phyloP scores from a whole-genome alignment of 92 coral and sea anemone species.

The Bergia puertoricense region DNA sequence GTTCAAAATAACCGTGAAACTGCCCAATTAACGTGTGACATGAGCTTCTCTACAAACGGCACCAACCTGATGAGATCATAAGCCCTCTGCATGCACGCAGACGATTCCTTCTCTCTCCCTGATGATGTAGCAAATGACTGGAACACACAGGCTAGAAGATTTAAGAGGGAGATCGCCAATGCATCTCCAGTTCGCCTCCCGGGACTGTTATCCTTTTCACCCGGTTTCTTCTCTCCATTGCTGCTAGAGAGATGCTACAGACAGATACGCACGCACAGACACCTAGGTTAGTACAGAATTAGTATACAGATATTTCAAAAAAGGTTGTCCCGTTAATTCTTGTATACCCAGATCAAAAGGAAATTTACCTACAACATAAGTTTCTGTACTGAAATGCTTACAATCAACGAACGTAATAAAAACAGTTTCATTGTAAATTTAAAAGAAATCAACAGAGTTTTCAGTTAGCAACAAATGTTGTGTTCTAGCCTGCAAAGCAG shows the following conservation, averaged over 20 bases:
- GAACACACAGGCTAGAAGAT: slow-evolving; percentile 79
- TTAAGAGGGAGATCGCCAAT: slow-evolving; percentile 72
- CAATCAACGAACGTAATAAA: too few species aligned
- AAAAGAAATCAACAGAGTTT: too few species aligned
- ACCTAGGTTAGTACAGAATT: neutral
- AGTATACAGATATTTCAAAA: neutral
- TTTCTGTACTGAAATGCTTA: too few species aligned
- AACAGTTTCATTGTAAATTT: too few species aligned
- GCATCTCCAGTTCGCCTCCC: slow-evolving; percentile 71
- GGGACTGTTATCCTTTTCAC: slow-evolving; percentile 71
- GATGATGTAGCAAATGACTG: slow-evolving; percentile 71
- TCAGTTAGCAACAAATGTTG: too few species aligned
- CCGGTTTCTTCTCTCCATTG: slow-evolving; percentile 54
- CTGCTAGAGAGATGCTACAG: slow-evolving; percentile 51
- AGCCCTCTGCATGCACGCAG: slow-evolving; percentile 75
- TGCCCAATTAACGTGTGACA: too few species aligned
- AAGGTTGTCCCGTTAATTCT: too few species aligned
- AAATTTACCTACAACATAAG: too few species aligned
- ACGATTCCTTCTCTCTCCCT: slow-evolving; percentile 65
- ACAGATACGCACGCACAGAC: neutral
- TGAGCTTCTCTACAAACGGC: neutral
- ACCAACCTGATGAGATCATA: slow-evolving; percentile 85
- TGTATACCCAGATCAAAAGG: too few species aligned
- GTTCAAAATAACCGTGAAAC: neutral
- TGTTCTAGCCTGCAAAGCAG: too few species aligned